Evolutionary conservation across 2,113 vertebrate genomes (phyloP).

Genomic region (Phaethornis superciliosus): DNA sequence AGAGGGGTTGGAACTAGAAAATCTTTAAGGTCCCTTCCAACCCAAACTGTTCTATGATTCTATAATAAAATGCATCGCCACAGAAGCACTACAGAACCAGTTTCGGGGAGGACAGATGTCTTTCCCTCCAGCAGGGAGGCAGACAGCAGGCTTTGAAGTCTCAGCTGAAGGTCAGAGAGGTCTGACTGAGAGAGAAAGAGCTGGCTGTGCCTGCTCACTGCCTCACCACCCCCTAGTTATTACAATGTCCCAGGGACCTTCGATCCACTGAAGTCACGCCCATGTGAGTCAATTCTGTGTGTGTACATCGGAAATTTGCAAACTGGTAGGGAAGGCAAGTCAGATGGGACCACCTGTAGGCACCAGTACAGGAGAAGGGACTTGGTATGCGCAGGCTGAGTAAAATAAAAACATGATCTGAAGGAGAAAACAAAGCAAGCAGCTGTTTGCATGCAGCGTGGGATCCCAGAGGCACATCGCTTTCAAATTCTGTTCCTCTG

Average conservation of each 20-base stretch:
- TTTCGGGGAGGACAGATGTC: background rate
- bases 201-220: background rate
- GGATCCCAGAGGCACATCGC: accelerated
- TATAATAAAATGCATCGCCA: background rate
- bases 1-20: too few relatives aligned
- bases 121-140: background rate
- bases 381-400: background rate
- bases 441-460: background rate
- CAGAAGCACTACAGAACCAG: background rate
- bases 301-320: background rate
- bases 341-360: background rate
- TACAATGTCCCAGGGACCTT: background rate
- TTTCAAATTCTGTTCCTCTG: background rate
- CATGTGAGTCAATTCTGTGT: accelerated
- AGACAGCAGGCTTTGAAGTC: background rate
- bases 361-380: background rate
- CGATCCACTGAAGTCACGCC: background rate
- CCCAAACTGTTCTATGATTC: too few relatives aligned
- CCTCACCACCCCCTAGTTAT: background rate
- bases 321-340: background rate
- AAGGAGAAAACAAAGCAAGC: background rate
- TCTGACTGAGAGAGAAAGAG: background rate
- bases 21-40: too few relatives aligned
- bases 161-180: background rate
- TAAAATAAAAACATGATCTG: background rate